Evolutionary conservation across 2,113 vertebrate species (phyloP).

Genomic region (Rafetus swinhoei): DNA sequence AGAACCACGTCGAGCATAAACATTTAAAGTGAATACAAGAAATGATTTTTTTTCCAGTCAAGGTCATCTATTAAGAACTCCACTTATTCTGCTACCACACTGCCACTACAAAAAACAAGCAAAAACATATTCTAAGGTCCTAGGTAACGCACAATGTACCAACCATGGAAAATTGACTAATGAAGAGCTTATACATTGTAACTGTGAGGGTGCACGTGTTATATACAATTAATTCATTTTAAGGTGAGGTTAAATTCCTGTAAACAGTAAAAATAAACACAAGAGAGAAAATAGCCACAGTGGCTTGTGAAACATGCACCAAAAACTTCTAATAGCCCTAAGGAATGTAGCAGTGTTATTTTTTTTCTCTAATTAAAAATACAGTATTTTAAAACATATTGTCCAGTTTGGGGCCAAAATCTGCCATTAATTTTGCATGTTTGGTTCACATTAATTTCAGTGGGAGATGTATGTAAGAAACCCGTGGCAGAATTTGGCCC

Average conservation of each 20-base stretch:
- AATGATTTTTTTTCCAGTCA: conserved; percentile 65
- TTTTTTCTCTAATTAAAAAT: conserved; percentile 30
- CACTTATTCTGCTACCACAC: conserved; percentile 74
- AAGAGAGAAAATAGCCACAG: conserved; percentile 21
- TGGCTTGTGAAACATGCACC: conserved; percentile 28
- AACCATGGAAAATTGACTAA: conserved; percentile 55
- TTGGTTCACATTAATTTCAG: conserved; percentile 14
- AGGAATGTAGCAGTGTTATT: neutral
- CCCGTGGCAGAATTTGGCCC: conserved; percentile 19
- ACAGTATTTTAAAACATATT: conserved; percentile 36
- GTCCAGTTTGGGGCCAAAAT: conserved; percentile 33
- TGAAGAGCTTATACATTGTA: conserved; percentile 42
- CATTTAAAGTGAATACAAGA: conserved; percentile 61
- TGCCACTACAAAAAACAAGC: conserved; percentile 77
- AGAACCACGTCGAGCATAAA: conserved; percentile 93
- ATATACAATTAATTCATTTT: conserved; percentile 40
- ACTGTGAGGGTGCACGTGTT: conserved; percentile 26
- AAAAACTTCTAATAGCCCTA: conserved; percentile 38
- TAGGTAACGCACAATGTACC: conserved; percentile 67
- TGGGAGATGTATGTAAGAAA: conserved; percentile 8
- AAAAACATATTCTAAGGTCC: conserved; percentile 64
- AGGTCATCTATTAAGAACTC: conserved; percentile 76
- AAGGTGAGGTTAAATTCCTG: conserved; percentile 33
- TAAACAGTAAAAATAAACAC: conserved; percentile 21
- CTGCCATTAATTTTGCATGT: conserved; percentile 38